Evolutionary conservation across 2,113 vertebrate species (phyloP).

Genomic region (Hassar affinis): DNA sequence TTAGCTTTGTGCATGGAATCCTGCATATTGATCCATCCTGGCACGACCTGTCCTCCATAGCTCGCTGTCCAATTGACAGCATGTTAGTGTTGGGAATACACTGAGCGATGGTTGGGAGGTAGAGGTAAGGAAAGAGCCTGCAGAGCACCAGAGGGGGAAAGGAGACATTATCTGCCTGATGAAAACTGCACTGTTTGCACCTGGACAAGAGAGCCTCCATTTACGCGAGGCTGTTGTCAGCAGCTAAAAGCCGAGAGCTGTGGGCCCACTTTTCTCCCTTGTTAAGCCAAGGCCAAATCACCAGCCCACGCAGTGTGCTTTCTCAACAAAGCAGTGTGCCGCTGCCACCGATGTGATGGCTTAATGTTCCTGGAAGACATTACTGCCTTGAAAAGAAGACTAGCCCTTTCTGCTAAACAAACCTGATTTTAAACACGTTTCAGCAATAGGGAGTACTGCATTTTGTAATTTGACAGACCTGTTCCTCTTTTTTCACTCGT

Average conservation of each 20-base stretch:
- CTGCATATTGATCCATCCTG: constrained; percentile 66
- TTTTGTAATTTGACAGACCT: constrained; percentile 49
- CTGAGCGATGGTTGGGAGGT: constrained; percentile 60
- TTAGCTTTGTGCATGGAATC: constrained; percentile 70
- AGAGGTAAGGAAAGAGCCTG: constrained; percentile 47
- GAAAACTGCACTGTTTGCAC: constrained; percentile 64
- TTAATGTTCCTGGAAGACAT: constrained; percentile 69
- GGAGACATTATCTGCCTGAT: constrained; percentile 62
- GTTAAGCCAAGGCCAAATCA: constrained; percentile 69
- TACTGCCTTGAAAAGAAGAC: constrained; percentile 65
- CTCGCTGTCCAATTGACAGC: constrained; percentile 61
- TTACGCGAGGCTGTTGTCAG: constrained; percentile 39
- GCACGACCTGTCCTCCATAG: constrained; percentile 59
- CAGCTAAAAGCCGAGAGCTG: constrained; percentile 64
- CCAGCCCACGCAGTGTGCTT: constrained; percentile 62
- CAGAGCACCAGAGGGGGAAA: constrained; percentile 44
- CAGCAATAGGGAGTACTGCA: constrained; percentile 34
- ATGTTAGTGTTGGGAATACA: constrained; percentile 55
- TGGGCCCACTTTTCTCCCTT: constrained; percentile 52
- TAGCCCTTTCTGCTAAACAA: constrained; percentile 65
- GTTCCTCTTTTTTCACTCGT: constrained; percentile 30
- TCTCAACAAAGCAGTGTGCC: constrained; percentile 65
- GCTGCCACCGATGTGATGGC: constrained; percentile 67
- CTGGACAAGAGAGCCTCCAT: constrained; percentile 47
- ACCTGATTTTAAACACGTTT: constrained; percentile 67